Base-by-base conservation (phyloP, 2,797 vertebrate species). In the Erpetoichthys calabaricus region DNA sequence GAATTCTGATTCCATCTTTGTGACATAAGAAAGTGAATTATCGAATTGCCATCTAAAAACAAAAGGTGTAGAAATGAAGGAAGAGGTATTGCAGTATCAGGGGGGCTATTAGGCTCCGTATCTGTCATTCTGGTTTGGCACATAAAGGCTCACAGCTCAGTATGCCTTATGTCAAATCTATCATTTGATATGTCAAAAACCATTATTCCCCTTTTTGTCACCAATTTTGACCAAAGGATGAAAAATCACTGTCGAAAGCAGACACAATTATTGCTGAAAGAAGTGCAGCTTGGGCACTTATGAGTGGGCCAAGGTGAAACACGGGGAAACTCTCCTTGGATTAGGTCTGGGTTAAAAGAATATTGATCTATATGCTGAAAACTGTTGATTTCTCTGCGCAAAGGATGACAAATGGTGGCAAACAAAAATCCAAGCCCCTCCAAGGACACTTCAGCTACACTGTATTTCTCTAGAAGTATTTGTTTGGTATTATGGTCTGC, bases 301-400 rank as follows among this genome's bases (percentile, higher is more conserved):
- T 68, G 73, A 77, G 73, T 61, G 68, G 74, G 79, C 80, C 84
- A 88, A 89, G 91, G 91, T 90, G 89, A 89, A 91, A 89, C 81
- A 79, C 78, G 65, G 83, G 78, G 86, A 91, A 87, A 83, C 86
- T 89, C 85, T 88, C 68, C 74, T 79, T 81, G 86, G 89, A 92
- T 91, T 88, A 91, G 86, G 86, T 87, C 88, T 84, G 83, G 89
- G 91, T 92, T 94, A 92, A 92, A 84, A 89, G 91, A 94, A 88
- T 95, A 97, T 96, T 91, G 92, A 97, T 95, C 89, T 87, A 86
- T 90, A 87, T 89, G 89, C 86, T 86, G 86, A 93, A 87, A 92
- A 92, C 88, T 91, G 91, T 93, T 95, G 92, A 93, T 95, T 89
- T 92, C 89, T 90, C 85, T 84, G 88, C 92, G 88, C 83, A 80